Conservation (phyloP, 2,113 vertebrate genomes). For the Aix galericulata region DNA sequence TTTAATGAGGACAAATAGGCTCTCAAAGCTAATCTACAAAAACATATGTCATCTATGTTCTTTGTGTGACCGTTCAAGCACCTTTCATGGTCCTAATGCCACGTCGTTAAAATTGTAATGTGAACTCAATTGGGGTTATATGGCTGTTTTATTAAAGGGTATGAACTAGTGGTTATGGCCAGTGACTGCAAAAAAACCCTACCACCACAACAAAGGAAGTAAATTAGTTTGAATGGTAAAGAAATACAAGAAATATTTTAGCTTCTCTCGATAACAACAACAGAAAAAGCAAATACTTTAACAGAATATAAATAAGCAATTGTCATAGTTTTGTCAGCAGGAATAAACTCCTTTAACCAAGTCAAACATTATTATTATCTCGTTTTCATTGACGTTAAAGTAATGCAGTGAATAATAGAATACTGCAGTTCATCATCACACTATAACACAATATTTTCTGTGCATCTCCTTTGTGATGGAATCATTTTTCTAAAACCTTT, state of each 20-base stretch:
- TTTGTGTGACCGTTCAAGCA: not conserved
- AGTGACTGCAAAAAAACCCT: not conserved
- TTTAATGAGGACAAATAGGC: not conserved
- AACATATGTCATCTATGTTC: accelerated
- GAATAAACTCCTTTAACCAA: not conserved
- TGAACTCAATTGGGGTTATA: not conserved
- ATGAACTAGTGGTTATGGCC: not conserved
- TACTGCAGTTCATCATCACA: not conserved
- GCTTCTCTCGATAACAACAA: not conserved
- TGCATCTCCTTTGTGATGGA: not conserved
- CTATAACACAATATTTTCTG: not conserved
- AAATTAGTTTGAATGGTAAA: not conserved
- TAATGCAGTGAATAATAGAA: not conserved
- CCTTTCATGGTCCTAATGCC: accelerated
- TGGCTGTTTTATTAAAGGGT: not conserved
- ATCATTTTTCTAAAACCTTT: not conserved
- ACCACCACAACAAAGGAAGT: not conserved
- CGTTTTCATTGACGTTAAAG: not conserved
- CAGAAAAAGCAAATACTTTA: not conserved
- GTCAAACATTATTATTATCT: not conserved
- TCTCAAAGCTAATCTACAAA: not conserved
- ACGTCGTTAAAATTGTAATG: accelerated
- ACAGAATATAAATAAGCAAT: not conserved
- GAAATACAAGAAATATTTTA: not conserved
- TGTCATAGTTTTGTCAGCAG: not conserved